Base-by-base conservation (phyloP, 2,888 invertebrate species). In the Neria commutata region DNA sequence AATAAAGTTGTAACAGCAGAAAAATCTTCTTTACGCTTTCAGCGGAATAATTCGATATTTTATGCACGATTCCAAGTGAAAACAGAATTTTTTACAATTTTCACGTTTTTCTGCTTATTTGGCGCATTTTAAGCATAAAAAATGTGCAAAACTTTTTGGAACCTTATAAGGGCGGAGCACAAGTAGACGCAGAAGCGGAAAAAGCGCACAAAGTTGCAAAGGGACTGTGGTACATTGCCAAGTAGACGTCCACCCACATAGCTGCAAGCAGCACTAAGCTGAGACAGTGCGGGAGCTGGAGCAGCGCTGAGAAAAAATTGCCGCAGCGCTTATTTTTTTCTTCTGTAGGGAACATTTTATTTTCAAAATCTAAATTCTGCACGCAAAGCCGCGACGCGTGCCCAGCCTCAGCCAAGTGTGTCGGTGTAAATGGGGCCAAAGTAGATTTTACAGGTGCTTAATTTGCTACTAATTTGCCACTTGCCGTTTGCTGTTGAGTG, bases 41-140 rank as follows among this genome's bases (percentile, higher is more conserved):
- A n/a, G n/a, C n/a, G 21, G 17, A 17, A 42, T 42, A 42, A 42
- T 42, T 42, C 42, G 42, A 42, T 42, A 42, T 42, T 37, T 42
- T 42, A 42, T 21, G 42, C 42, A 42, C 14, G 42, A 19, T 21
- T 42, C 42, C 10, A 21, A 5, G 19, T 6, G 14, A 19, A 42
- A 42, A 42, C 42, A 42, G 21, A 42, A n/a, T n/a, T n/a, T 42
- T 42, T 42, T 42, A 17, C 8, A 42, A 42, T 42, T 42, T 29
- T 42, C 19, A 37, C 4, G n/a, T 37, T 37, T 37, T 8, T 37
- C 37, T n/a, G 37, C 37, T 37, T 14, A 37, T 4, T 37, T 37
- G 8, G 21, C 21, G 21, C 42, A 42, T 21, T 17, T 17, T 42
- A 42, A 42, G 42, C 42, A 42, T 42, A 42, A 42, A 17, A 42